These are phyloP conservation scores for Philaethria dido DNA, from an alignment of 2,888 invertebrate genomes.

Conservation along the genomic window DNA sequence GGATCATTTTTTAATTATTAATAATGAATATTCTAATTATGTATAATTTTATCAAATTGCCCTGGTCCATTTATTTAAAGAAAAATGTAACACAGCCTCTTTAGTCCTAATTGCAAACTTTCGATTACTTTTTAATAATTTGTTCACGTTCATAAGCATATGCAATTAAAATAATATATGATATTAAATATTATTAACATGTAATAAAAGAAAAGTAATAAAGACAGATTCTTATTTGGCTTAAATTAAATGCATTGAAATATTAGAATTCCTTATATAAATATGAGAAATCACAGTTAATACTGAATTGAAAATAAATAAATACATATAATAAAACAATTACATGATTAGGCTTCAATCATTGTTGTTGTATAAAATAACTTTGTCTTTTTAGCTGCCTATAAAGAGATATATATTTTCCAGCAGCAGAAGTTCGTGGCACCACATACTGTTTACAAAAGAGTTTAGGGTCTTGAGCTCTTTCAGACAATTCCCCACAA, in stretches of 20 bases:
- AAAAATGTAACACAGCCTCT: constrained; percentile 29
- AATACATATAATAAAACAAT: constrained; percentile 54
- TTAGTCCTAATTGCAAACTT: constrained; percentile 22
- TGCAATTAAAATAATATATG: neutral
- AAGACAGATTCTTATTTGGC: constrained; percentile 63
- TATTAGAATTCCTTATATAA: constrained; percentile 69
- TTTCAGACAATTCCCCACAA: constrained; percentile 87
- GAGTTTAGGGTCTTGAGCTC: constrained; percentile 86
- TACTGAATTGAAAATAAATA: constrained; percentile 75
- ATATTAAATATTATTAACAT: constrained; percentile 4
- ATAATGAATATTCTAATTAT: constrained; percentile 17
- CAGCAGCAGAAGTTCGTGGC: constrained; percentile 91
- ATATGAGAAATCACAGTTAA: constrained; percentile 80
- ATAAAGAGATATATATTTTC: constrained; percentile 93
- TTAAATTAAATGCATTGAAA: constrained; percentile 78
- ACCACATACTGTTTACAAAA: constrained; percentile 93
- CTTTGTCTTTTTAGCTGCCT: constrained; percentile 86
- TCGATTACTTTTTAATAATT: neutral
- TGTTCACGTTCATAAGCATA: neutral
- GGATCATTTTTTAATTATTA: neutral
- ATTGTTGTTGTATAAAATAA: constrained; percentile 78
- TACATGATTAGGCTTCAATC: constrained; percentile 53
- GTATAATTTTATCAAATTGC: constrained; percentile 32
- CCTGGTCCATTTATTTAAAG: constrained; percentile 21
- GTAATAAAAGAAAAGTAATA: constrained; percentile 6